phyloP scores from a whole-genome alignment of 1,140 invertebrate genomes.

The Zaprionus vittiger region DNA sequence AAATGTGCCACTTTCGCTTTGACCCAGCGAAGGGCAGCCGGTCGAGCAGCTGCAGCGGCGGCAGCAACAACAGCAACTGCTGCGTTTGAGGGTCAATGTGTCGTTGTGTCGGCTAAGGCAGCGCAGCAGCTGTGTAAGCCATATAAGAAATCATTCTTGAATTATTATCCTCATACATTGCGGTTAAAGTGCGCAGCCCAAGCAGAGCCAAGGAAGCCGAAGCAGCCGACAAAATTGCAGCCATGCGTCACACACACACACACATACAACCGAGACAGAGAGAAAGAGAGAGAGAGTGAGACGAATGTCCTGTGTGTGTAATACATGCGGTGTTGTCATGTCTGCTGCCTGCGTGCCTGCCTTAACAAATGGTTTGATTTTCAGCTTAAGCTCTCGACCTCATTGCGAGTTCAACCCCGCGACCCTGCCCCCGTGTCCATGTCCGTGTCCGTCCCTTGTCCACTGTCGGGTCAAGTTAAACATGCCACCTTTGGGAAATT shows the following conservation, averaged over 20 bases:
- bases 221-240: constrained; percentile 68
- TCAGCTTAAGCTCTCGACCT: constrained; percentile 64
- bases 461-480: constrained; percentile 49
- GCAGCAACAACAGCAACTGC: constrained; percentile 16
- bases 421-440: background rate
- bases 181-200: constrained; percentile 77
- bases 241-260: constrained; percentile 69
- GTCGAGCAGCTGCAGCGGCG: constrained; percentile 26
- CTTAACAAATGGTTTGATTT: constrained; percentile 81
- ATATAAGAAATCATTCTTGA: constrained; percentile 80
- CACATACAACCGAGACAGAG: background rate
- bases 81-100: constrained; percentile 76
- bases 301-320: constrained; percentile 49
- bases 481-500: constrained; percentile 79
- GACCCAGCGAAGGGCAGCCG: constrained; percentile 73
- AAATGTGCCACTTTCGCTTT: constrained; percentile 82
- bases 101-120: constrained; percentile 15
- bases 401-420: constrained; percentile 3
- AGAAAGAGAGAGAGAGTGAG: constrained; percentile 29
- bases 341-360: constrained; percentile 56
- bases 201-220: constrained; percentile 6
- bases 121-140: constrained; percentile 38
- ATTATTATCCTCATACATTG: constrained; percentile 77
- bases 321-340: constrained; percentile 78
- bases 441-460: constrained; percentile 1